Conservation (phyloP, 2,113 vertebrate species). For the Cnemophilus loriae region DNA sequence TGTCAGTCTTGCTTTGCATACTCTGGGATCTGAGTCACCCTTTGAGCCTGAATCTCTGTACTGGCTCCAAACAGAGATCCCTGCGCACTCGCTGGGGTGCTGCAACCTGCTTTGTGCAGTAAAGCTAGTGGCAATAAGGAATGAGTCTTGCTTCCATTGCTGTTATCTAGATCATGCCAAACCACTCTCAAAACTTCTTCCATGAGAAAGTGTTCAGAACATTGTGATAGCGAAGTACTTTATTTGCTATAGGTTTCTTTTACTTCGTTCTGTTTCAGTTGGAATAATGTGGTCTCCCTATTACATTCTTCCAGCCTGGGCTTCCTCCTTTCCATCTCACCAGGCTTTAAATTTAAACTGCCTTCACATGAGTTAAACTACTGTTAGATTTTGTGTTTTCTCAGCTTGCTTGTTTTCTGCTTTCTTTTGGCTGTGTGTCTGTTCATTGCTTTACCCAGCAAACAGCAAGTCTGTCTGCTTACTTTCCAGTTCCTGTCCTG, state of each 20-base stretch:
- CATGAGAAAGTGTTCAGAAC: background rate
- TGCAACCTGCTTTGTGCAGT: background rate
- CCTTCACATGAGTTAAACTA: background rate
- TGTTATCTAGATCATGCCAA: background rate
- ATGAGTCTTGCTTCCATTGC: background rate
- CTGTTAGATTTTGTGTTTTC: background rate
- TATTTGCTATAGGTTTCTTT: background rate
- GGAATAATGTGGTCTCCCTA: background rate
- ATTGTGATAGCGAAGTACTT: background rate
- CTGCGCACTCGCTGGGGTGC: accelerated
- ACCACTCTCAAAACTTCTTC: background rate
- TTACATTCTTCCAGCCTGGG: background rate
- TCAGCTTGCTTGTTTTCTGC: background rate
- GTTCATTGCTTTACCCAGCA: background rate
- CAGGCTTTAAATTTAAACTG: background rate
- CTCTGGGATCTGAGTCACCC: background rate
- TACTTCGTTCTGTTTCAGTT: background rate
- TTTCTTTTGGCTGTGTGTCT: background rate
- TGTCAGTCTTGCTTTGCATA: background rate
- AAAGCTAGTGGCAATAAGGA: background rate
- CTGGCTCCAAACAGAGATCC: background rate
- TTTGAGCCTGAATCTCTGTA: background rate
- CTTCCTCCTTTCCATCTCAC: background rate
- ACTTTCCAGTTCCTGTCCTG: background rate
- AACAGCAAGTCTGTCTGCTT: background rate